Conservation (phyloP, 2,113 vertebrate species). For the Cyprinodon variegatus region DNA sequence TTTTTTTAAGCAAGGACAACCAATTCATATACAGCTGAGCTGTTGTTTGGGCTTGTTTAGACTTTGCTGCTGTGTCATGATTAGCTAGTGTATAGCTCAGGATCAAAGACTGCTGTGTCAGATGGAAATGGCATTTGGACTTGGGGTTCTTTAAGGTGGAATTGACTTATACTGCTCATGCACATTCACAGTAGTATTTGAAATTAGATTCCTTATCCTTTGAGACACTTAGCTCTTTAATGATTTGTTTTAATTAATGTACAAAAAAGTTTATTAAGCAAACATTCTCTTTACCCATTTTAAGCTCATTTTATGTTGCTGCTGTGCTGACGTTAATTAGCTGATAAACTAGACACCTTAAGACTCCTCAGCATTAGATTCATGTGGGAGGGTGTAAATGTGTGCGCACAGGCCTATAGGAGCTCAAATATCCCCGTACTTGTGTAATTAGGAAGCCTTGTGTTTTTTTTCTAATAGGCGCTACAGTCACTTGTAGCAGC, state of each 20-base stretch:
- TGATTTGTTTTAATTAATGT: not conserved
- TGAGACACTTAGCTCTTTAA: not conserved
- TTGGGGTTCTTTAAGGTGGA: not conserved
- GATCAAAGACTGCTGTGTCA: not conserved
- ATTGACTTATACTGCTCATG: not conserved
- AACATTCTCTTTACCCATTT: constrained; percentile 17
- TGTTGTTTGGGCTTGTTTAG: not conserved
- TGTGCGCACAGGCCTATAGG: constrained; percentile 10
- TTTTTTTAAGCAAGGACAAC: not conserved
- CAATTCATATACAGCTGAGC: not conserved
- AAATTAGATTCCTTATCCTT: not conserved
- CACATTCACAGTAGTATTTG: not conserved
- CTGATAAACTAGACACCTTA: constrained; percentile 3
- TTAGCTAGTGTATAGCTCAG: not conserved
- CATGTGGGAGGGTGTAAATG: constrained; percentile 10
- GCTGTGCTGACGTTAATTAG: constrained; percentile 44
- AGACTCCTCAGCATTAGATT: not conserved
- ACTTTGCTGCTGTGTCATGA: not conserved
- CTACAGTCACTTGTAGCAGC: constrained; percentile 56
- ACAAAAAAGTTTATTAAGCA: not conserved
- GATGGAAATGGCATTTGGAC: not conserved
- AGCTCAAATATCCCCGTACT: not conserved
- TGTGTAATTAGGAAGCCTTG: constrained; percentile 25
- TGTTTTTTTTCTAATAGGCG: constrained; percentile 56
- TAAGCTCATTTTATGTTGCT: constrained; percentile 24